Conservation (phyloP, 2,797 vertebrate species). For the Myripristis jacobus region DNA sequence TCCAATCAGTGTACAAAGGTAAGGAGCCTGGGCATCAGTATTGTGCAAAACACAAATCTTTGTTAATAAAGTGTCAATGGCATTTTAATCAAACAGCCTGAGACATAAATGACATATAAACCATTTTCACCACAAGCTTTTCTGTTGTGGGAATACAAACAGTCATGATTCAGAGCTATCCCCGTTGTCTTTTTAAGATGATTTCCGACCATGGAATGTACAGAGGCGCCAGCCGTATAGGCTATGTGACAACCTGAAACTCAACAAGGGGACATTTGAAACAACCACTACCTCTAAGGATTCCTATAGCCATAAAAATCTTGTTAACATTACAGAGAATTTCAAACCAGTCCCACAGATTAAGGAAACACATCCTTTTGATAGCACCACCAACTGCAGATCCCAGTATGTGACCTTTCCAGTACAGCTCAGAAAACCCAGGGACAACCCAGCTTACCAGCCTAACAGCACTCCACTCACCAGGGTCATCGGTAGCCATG, state of each 20-base stretch:
- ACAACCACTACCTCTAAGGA: not conserved
- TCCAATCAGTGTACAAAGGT: constrained; percentile 63
- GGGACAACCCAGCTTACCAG: not conserved
- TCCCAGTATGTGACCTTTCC: constrained; percentile 47
- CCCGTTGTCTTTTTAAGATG: constrained; percentile 46
- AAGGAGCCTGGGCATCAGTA: constrained; percentile 4
- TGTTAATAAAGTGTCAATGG: not conserved
- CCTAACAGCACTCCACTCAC: constrained; percentile 14
- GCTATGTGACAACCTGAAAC: constrained; percentile 30
- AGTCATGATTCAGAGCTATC: not conserved
- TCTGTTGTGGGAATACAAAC: not conserved
- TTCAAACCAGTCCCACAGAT: constrained; percentile 8
- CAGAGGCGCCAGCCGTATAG: constrained; percentile 17
- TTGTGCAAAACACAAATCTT: not conserved
- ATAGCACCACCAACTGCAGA: constrained; percentile 63
- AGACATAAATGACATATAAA: too few relatives aligned
- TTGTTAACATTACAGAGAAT: not conserved
- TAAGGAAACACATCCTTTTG: constrained; percentile 20
- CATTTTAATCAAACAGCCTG: not conserved
- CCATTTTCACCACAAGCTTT: not conserved
- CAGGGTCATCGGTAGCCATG: constrained; percentile 17
- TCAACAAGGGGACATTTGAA: constrained; percentile 13
- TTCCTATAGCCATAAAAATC: not conserved
- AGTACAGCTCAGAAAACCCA: constrained; percentile 20
- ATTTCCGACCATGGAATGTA: constrained; percentile 49